Evolutionary conservation across 37 sponge, comb jelly and placozoan species (phyloP).

Genomic region (Mnemiopsis leidyi): DNA sequence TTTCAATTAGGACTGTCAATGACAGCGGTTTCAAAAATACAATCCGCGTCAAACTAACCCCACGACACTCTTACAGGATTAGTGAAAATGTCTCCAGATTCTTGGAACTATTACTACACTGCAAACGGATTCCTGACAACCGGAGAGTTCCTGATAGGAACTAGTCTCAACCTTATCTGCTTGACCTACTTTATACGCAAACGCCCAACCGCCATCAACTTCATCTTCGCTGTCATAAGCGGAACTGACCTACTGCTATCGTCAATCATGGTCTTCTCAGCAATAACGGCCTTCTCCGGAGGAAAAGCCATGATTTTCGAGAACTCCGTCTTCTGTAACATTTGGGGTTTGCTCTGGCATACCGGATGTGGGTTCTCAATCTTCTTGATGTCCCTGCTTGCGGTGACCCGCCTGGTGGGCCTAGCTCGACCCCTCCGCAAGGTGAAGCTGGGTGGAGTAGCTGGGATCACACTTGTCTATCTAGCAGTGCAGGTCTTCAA

Average conservation of each 20-base stretch:
- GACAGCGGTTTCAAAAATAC: too few species aligned
- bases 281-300: neutral
- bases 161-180: constrained; percentile 26
- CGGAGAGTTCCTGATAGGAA: neutral
- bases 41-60: too few species aligned
- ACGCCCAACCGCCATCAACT: neutral
- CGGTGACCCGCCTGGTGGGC: neutral
- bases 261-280: constrained; percentile 15
- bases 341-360: constrained; percentile 57
- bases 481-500: constrained; percentile 41
- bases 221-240: constrained; percentile 4
- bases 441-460: neutral
- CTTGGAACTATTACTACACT: constrained; percentile 42
- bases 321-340: constrained; percentile 11
- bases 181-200: constrained; percentile 19
- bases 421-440: neutral
- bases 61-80: too few species aligned
- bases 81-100: too few species aligned
- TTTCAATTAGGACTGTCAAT: too few species aligned
- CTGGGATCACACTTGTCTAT: neutral
- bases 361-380: constrained; percentile 56
- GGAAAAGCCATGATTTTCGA: neutral
- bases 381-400: constrained; percentile 21
- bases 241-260: neutral
- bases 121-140: neutral